Base-by-base conservation (phyloP, 2,888 invertebrate genomes). In the Agelastica alni region DNA sequence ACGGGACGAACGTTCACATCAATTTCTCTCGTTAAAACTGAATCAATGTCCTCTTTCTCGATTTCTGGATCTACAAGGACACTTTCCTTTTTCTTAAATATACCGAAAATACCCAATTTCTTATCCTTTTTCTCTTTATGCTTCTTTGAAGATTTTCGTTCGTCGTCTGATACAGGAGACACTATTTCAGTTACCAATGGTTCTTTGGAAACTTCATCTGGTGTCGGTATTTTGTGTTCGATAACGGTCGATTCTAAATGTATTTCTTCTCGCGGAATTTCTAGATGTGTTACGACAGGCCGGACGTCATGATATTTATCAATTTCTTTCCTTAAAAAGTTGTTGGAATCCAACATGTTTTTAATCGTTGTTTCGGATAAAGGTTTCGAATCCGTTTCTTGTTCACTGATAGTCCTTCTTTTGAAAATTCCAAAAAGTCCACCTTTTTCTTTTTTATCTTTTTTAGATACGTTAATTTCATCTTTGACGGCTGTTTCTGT, bases 21-120 rank as follows among this genome's bases (percentile, higher is more conserved):
- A 31, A 71, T 49, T 63, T 70, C 71, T 17, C 60, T 44, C 20
- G 54, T 51, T 5, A 70, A 39, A 48, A 70, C 70, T 3, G 63
- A 67, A 5, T 53, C 54, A 44, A 66, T 63, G 30, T 62, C 22
- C 51, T 53, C 43, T n/a, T n/a, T n/a, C 1, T 59, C 14, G 30
- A 17, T 28, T 31, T 12, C 14, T 4, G 31, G 10, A 7, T 20
- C 17, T 51, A 39, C 5, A 47, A 41, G 3, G 34, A 47, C 31
- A 36, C 16, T 10, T 6, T 49, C 49, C 36, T 49, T 54, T 16
- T 37, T 53, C 14, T 55, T 55, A 12, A 55, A 53, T 13, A 53
- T 46, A 9, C 48, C 51, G 9, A 55, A 51, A 7, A 56, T 13
- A 22, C 56, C 51, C 4, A 49, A 28, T 28, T 43, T 51, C 18